Percentiles rank a stretch among this genome's conserved stretches.
phyloP scores from a whole-genome alignment of 2,113 vertebrate species.

The Ochotona curzoniae region DNA sequence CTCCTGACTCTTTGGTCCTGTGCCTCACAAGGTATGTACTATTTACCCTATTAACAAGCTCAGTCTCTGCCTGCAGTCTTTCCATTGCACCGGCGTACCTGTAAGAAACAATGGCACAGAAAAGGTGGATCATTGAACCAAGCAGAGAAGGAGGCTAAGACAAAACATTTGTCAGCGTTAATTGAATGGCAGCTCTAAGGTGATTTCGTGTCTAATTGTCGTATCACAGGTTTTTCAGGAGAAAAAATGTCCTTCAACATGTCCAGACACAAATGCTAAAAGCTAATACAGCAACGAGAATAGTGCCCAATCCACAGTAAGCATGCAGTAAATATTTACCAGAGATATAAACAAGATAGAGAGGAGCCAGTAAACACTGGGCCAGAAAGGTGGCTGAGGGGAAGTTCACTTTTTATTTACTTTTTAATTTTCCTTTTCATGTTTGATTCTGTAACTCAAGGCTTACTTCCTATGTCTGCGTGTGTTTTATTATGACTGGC shows the following conservation, averaged over 20 bases:
- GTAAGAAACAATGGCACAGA: conserved; percentile 67
- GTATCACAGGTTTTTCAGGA: not conserved
- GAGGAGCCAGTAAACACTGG: not conserved
- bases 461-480: not conserved
- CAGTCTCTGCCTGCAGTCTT: conserved; percentile 94
- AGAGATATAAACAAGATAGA: not conserved
- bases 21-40: conserved; percentile 98
- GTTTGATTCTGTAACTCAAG: not conserved
- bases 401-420: not conserved
- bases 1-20: conserved; percentile 94
- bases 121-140: not conserved
- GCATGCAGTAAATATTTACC: conserved; percentile 3
- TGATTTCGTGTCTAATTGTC: conserved; percentile 24
- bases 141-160: conserved; percentile 24
- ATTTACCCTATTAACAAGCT: conserved; percentile 94
- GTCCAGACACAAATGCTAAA: conserved; percentile 38
- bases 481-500: not conserved
- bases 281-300: conserved; percentile 6
- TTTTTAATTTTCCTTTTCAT: not conserved
- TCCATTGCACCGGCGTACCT: conserved; percentile 98
- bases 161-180: not conserved
- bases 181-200: not conserved
- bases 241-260: not conserved
- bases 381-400: not conserved
- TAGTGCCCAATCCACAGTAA: not conserved